Conservation (phyloP, 2,797 vertebrate species). For the Amblyopsis hoosieri region DNA sequence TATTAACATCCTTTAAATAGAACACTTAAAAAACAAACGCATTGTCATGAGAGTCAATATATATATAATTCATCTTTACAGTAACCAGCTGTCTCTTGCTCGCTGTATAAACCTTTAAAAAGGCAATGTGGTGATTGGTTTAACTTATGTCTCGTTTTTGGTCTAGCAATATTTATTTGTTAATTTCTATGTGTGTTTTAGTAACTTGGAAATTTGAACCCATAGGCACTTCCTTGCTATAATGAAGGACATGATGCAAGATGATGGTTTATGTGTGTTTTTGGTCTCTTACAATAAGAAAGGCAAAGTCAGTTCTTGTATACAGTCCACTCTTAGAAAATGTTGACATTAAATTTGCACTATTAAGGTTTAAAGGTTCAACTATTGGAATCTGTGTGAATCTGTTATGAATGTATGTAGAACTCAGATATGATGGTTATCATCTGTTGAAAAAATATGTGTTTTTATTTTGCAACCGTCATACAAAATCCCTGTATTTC, state of each 20-base stretch:
- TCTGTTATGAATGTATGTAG: neutral
- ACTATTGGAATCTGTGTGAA: slow-evolving; percentile 19
- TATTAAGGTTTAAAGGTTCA: slow-evolving; percentile 23
- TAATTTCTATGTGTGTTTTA: slow-evolving; percentile 83
- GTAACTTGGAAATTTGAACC: slow-evolving; percentile 92
- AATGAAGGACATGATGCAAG: slow-evolving; percentile 88
- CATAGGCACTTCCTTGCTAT: slow-evolving; percentile 98
- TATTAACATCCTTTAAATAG: slow-evolving; percentile 38
- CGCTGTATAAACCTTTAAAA: slow-evolving; percentile 84
- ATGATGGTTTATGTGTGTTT: slow-evolving; percentile 71
- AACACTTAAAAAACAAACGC: slow-evolving; percentile 43
- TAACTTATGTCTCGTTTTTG: slow-evolving; percentile 87
- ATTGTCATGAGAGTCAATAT: slow-evolving; percentile 53
- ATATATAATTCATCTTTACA: slow-evolving; percentile 49
- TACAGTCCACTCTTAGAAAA: slow-evolving; percentile 48
- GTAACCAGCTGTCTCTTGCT: slow-evolving; percentile 56
- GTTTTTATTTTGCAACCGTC: slow-evolving; percentile 11
- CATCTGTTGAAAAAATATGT: neutral
- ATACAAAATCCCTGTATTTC: slow-evolving; percentile 34
- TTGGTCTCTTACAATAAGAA: slow-evolving; percentile 78
- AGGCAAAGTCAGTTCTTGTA: slow-evolving; percentile 69
- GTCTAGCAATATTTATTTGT: slow-evolving; percentile 84
- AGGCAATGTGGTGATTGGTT: slow-evolving; percentile 98
- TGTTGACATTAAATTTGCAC: slow-evolving; percentile 32
- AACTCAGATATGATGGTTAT: too few relatives aligned